These are phyloP conservation scores for Palythoa caribaeorum DNA, from an alignment of 92 coral and sea anemone genomes.

Conservation along the genomic window DNA sequence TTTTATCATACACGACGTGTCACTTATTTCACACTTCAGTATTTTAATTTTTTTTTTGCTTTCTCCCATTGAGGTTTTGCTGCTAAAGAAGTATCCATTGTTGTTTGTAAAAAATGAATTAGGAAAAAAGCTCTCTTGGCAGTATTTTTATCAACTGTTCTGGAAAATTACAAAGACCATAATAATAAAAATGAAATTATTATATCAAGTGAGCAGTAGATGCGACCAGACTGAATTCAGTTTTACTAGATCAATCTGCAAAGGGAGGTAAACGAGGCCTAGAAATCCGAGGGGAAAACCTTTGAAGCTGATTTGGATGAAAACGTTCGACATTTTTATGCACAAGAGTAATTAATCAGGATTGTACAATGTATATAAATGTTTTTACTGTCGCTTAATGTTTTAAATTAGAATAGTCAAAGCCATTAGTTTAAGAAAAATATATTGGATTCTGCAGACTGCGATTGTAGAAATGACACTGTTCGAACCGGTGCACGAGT, in stretches of 20 bases:
- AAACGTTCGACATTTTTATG: background rate
- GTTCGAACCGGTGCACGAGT: conserved; percentile 36
- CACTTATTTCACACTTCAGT: background rate
- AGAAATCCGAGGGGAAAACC: no score
- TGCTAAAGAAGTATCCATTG: background rate
- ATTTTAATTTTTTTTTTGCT: background rate
- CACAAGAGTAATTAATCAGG: background rate
- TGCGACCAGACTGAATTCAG: background rate
- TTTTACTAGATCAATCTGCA: no score
- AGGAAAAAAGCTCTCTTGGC: background rate
- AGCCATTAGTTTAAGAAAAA: background rate
- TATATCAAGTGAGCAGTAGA: conserved; percentile 20
- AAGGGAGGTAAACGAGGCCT: background rate
- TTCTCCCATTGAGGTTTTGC: background rate
- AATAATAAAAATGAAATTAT: background rate
- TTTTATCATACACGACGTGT: conserved; percentile 36
- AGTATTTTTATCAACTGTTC: background rate
- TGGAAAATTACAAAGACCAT: background rate
- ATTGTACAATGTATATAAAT: background rate
- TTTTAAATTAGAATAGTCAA: background rate
- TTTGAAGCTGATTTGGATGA: background rate
- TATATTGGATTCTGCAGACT: background rate
- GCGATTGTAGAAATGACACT: background rate
- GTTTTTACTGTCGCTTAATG: background rate
- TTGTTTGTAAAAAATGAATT: background rate